Conservation (phyloP, 1,140 invertebrate genomes). For the Trigoniulus corallinus region DNA sequence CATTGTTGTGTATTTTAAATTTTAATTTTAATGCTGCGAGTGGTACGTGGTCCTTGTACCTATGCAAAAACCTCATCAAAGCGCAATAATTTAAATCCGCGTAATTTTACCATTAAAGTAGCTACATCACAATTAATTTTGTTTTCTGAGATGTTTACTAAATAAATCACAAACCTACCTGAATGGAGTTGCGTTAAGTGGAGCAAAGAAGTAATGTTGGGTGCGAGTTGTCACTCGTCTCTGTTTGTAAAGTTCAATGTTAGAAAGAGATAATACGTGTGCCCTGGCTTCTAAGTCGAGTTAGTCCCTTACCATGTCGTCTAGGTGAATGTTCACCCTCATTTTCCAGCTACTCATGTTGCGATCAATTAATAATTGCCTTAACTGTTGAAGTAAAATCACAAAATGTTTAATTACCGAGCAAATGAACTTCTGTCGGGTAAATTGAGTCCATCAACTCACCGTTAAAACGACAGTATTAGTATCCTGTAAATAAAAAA, state of each 20-base stretch:
- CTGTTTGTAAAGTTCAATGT: too few relatives aligned
- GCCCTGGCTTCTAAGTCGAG: background rate
- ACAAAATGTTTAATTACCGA: too few relatives aligned
- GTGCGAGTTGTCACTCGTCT: conserved; percentile 59
- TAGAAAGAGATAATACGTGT: conserved; percentile 21
- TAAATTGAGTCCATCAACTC: too few relatives aligned
- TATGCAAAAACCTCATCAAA: too few relatives aligned
- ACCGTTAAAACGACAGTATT: too few relatives aligned
- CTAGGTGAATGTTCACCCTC: conserved; percentile 69
- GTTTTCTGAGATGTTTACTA: background rate
- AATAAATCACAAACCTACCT: conserved; percentile 28
- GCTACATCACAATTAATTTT: background rate
- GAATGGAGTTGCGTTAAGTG: conserved; percentile 74
- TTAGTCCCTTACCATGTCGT: conserved; percentile 58
- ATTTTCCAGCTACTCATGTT: conserved; percentile 66
- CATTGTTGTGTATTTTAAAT: too few relatives aligned
- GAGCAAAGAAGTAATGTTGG: conserved; percentile 72
- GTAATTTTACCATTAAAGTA: too few relatives aligned
- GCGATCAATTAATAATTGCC: conserved; percentile 83
- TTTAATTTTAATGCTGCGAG: too few relatives aligned
- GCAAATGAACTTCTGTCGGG: too few relatives aligned
- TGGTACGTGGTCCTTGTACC: too few relatives aligned
- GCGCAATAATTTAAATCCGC: too few relatives aligned
- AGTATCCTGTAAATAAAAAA: too few relatives aligned
- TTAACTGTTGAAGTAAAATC: conserved; percentile 54